Evolutionary conservation across 1,140 invertebrate genomes (phyloP).

Genomic region (Diorhabda carinulata): DNA sequence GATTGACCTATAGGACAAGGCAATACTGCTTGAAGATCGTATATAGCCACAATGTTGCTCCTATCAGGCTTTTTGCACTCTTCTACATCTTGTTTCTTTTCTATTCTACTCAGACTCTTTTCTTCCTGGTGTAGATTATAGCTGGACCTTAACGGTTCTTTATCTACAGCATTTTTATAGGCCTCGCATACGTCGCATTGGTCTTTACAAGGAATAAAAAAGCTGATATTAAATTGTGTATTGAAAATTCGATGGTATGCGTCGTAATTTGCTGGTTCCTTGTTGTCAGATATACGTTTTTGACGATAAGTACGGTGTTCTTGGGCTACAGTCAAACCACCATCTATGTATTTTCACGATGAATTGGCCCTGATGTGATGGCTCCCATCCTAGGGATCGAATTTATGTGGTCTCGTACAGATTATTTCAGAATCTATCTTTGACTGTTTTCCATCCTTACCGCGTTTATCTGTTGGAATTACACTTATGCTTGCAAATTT

Average conservation of each 20-base stretch:
- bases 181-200: constrained; percentile 44
- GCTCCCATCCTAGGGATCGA: constrained; percentile 41
- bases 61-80: constrained; percentile 21
- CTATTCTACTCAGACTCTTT: constrained; percentile 27
- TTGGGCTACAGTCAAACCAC: constrained; percentile 36
- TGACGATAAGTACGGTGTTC: neutral
- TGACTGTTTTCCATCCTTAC: too few species aligned
- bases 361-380: constrained; percentile 39
- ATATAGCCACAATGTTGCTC: constrained; percentile 23
- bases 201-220: constrained; percentile 31
- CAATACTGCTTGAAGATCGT: constrained; percentile 37
- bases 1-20: constrained; percentile 18
- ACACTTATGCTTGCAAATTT: too few species aligned
- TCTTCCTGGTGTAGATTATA: constrained; percentile 35
- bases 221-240: constrained; percentile 40
- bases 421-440: too few species aligned
- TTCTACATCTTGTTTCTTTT: constrained; percentile 34
- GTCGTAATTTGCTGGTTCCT: too few species aligned
- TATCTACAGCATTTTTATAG: constrained; percentile 35
- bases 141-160: constrained; percentile 10
- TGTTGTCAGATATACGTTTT: too few species aligned
- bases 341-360: constrained; percentile 28
- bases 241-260: too few species aligned
- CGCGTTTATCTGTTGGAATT: too few species aligned
- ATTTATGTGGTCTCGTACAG: neutral